These are phyloP conservation scores for Ciconia maguari DNA, from an alignment of 2,113 vertebrate genomes.

Conservation along the genomic window DNA sequence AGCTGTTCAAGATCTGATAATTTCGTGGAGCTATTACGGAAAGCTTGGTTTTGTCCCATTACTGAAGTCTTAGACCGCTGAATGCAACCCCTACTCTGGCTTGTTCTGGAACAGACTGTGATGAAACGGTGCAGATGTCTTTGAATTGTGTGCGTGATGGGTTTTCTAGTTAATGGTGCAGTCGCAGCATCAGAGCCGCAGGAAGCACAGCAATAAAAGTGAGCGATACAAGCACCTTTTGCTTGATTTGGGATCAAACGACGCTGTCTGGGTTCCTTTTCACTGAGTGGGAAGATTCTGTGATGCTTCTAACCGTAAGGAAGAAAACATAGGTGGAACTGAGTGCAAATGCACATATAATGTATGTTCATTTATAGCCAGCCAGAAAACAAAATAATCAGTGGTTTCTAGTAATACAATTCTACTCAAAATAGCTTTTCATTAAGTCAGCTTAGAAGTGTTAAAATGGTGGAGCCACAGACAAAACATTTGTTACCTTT, in stretches of 20 bases:
- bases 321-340: neutral
- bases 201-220: conserved; percentile 10
- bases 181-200: neutral
- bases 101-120: neutral
- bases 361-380: neutral
- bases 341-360: neutral
- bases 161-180: neutral
- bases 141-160: neutral
- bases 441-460: neutral
- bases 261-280: neutral
- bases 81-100: neutral
- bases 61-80: neutral
- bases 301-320: neutral
- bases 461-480: conserved; percentile 43
- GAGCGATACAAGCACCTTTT: neutral
- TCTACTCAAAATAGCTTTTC: conserved; percentile 1
- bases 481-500: conserved; percentile 57
- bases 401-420: conserved; percentile 2
- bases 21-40: neutral
- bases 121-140: neutral
- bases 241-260: neutral
- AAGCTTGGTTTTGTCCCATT: neutral
- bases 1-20: neutral
- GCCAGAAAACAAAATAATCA: neutral
- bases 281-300: neutral